Base-by-base conservation (phyloP, 2,797 vertebrate species). In the Sebastes cheni region DNA sequence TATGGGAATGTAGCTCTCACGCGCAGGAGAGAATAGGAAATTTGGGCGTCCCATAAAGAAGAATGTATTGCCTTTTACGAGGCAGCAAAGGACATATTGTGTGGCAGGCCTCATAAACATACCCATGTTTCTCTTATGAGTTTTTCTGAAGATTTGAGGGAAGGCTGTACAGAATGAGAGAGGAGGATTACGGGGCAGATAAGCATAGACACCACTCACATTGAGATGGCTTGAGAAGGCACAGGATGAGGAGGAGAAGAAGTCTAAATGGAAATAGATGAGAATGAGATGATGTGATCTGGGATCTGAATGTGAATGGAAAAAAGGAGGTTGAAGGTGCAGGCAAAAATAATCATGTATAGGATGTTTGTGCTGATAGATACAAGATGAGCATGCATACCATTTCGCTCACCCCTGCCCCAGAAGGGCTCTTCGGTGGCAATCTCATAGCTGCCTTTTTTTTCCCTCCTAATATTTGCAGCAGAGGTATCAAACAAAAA, bases 331-430 rank as follows among this genome's bases (percentile, higher is more conserved):
- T 73, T 90, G 88, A 90, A 91, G 82, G 85, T 89, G 84, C 75
- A 62, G 82, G 67, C 56, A 85, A 83, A 91, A 90, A 93, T 91
- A 90, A 93, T 94, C 86, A 86, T 58, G 77, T 80, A 70, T 72
- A 39, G 87, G 77, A 88, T 84, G 75, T 91, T 92, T 90, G 86
- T 18, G 71, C 89, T 87, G 92, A 92, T 90, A 77, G 90, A 91
- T 84, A 87, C 88, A 91, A 79, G 80, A 92, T 91, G 86, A 91
- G 91, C 86, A 94, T 92, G 92, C 89, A 89, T 87, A 60, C 76
- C 79, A 69, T 81, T 88, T 68, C 65, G 22, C 76, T 89, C 87
- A 91, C 79, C 84, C 64, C 36, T 87, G 83, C 66, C 84, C 82
- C 83, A 54, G 60, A 86, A 86, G 86, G 74, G 75, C 90, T 87